These are phyloP conservation scores for Aphelenchoides avenae DNA, from an alignment of 1,140 invertebrate species.

Conservation along the genomic window DNA sequence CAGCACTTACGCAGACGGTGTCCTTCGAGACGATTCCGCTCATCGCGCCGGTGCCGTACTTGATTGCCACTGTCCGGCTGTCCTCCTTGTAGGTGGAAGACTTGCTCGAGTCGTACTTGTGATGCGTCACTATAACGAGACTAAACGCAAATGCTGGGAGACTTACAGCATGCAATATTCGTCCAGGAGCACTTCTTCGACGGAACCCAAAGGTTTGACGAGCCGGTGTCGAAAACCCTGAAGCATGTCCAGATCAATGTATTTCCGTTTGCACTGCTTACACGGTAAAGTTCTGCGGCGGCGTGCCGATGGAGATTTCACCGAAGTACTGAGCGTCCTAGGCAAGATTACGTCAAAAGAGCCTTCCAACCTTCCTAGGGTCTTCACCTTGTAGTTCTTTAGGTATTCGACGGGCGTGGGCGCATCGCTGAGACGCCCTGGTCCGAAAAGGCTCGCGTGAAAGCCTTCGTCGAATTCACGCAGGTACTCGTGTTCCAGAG, in stretches of 20 bases:
- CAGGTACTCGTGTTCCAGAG: conserved; percentile 39
- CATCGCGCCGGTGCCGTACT: conserved; percentile 88
- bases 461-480: conserved; percentile 15
- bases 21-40: conserved; percentile 75
- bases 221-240: conserved; percentile 67
- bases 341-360: too few relatives aligned
- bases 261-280: too few relatives aligned
- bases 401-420: conserved; percentile 70
- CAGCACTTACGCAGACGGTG: conserved; percentile 28
- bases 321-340: too few relatives aligned
- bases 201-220: conserved; percentile 95
- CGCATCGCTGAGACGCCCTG: too few relatives aligned
- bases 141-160: too few relatives aligned
- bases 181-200: conserved; percentile 85
- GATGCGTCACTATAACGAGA: conserved; percentile 72
- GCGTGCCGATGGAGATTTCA: conserved; percentile 80
- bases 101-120: conserved; percentile 83
- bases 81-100: conserved; percentile 78
- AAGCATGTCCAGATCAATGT: too few relatives aligned
- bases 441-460: neutral
- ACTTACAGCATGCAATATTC: conserved; percentile 89
- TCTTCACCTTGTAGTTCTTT: conserved; percentile 84
- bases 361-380: too few relatives aligned
- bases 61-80: conserved; percentile 84
- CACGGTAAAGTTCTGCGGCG: conserved; percentile 84